A percentile compares a stretch with the other conserved stretches of the same genome.
Evolutionary conservation across 2,888 invertebrate species (phyloP).

Genomic region (Troides aeacus): DNA sequence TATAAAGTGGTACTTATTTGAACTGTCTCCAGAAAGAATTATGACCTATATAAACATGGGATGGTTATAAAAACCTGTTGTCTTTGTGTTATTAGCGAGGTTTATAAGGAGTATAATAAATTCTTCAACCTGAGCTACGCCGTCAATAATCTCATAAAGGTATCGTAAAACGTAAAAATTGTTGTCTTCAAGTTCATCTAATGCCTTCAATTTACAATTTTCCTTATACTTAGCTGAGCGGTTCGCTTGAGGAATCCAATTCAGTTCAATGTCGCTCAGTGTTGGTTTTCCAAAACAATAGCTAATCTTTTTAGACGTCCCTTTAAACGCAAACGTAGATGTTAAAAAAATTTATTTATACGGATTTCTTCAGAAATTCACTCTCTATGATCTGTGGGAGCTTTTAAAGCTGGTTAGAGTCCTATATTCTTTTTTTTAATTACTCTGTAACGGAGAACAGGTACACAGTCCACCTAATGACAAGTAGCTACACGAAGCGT

Average conservation of each 20-base stretch:
- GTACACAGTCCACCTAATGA: too few relatives aligned
- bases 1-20: too few relatives aligned
- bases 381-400: neutral
- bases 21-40: too few relatives aligned
- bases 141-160: constrained; percentile 29
- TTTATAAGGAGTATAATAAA: neutral
- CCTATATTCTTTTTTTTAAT: too few relatives aligned
- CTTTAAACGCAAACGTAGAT: constrained; percentile 25
- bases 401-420: neutral
- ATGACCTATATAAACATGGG: too few relatives aligned
- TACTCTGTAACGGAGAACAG: too few relatives aligned
- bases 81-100: too few relatives aligned
- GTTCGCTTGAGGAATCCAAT: constrained; percentile 26
- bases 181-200: constrained; percentile 32
- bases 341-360: constrained; percentile 20
- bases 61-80: too few relatives aligned
- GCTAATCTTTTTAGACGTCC: constrained; percentile 31
- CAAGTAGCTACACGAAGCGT: too few relatives aligned
- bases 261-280: constrained; percentile 16
- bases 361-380: constrained; percentile 23
- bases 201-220: constrained; percentile 36
- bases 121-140: constrained; percentile 1
- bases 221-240: constrained; percentile 23
- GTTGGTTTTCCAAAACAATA: constrained; percentile 29
- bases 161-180: constrained; percentile 36